Evolutionary conservation across 2,888 invertebrate genomes (phyloP).

Genomic region (Leptinotarsa rubiginosa): DNA sequence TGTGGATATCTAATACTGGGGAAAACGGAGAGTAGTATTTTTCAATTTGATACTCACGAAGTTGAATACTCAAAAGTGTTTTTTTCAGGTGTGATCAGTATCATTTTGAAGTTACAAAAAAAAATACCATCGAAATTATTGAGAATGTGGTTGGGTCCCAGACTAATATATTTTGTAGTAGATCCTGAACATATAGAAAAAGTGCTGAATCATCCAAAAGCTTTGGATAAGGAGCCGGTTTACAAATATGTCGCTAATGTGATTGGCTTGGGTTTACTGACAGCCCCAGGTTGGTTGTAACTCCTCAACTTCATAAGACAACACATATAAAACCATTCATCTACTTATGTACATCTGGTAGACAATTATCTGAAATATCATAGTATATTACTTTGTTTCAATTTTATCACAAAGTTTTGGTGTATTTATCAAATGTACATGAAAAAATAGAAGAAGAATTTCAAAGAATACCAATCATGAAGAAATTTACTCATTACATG

Average conservation of each 20-base stretch:
- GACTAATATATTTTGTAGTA: conserved; percentile 22
- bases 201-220: conserved; percentile 27
- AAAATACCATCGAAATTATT: neutral
- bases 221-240: conserved; percentile 24
- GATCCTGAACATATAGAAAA: conserved; percentile 31
- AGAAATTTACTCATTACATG: too few relatives aligned
- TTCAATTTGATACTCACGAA: too few relatives aligned
- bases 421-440: too few relatives aligned
- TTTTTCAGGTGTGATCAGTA: conserved; percentile 19
- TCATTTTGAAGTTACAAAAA: conserved; percentile 16
- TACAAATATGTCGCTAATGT: conserved; percentile 12
- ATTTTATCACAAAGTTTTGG: too few relatives aligned
- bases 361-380: too few relatives aligned
- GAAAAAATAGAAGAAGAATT: too few relatives aligned
- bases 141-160: conserved; percentile 23
- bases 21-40: neutral
- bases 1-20: neutral
- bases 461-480: too few relatives aligned
- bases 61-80: too few relatives aligned
- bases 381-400: too few relatives aligned
- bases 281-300: conserved; percentile 23
- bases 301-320: too few relatives aligned
- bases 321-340: too few relatives aligned
- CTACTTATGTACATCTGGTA: too few relatives aligned
- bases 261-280: conserved; percentile 28